phyloP scores from a whole-genome alignment of 1,140 invertebrate species.

The Mycetomoellerius zeteki region DNA sequence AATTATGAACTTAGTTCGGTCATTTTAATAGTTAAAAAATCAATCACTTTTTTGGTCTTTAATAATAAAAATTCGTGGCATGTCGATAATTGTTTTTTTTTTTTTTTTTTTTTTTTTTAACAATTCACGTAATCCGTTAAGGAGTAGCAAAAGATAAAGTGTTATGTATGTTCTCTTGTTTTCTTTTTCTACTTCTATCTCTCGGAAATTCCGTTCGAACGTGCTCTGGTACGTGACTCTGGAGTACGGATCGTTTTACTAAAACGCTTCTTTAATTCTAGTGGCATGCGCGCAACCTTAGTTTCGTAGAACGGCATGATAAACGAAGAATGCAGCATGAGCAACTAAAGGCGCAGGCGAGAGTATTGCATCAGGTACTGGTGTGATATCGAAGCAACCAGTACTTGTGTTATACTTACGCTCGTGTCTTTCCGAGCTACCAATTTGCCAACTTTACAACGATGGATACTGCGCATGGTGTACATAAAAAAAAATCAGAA shows the following conservation, averaged over 20 bases:
- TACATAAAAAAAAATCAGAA: constrained; percentile 68
- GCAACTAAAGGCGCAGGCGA: constrained; percentile 87
- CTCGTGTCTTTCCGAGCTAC: constrained; percentile 83
- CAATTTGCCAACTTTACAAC: constrained; percentile 80
- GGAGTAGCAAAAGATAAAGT: constrained; percentile 11
- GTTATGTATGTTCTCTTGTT: neutral
- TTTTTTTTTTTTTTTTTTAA: neutral
- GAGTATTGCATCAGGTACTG: constrained; percentile 99
- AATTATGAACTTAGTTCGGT: constrained; percentile 49
- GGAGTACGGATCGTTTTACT: constrained; percentile 32
- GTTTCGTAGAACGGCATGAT: constrained; percentile 86
- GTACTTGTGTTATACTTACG: constrained; percentile 95
- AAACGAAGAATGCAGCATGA: constrained; percentile 87
- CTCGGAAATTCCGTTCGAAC: neutral
- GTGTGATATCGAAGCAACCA: constrained; percentile 89
- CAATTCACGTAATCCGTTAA: neutral
- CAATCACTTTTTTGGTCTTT: neutral
- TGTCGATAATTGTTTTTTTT: neutral
- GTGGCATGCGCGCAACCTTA: constrained; percentile 81
- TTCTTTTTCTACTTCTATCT: neutral
- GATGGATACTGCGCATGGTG: constrained; percentile 79
- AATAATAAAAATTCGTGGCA: neutral
- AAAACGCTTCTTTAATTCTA: constrained; percentile 75
- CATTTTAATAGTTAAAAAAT: constrained; percentile 4
- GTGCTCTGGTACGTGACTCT: constrained; percentile 21